Base-by-base conservation (phyloP, 1,140 invertebrate genomes). In the Nasonia longicornis region DNA sequence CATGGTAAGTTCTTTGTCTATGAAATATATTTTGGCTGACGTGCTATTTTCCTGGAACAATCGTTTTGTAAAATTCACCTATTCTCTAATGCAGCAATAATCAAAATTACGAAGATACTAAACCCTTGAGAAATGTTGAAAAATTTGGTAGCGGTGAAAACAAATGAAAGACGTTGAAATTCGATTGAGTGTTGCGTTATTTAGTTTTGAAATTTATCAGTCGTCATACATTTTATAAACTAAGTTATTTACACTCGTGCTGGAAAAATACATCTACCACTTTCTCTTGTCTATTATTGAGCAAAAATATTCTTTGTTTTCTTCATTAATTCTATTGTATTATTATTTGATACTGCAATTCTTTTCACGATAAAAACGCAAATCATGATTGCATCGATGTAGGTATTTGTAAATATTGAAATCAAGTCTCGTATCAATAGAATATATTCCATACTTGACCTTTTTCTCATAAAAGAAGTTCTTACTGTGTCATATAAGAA, bases 191-290 rank as follows among this genome's bases (percentile, higher is more conserved):
- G 16, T 52, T 20, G 20, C 10, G 29, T 71, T 80, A 80, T 48
- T 73, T 52, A 75, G 45, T 64, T 82, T 52, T 82, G 75, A 38
- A 73, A 74, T 58, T 42, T 69, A 79, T 82, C 81, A 79, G 77
- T 82, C 76, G 29, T 45, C 22, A 16, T 74, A 75, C 35, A 58
- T 75, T 38, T 76, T 81, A 63, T 64, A 71, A 71, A 71, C 45
- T 31, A 35, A 77, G 67, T 38, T 77, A 77, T 81, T 71, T 81
- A 81, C 80, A 81, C 69, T 71, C 69, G 31, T 77, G 73, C 48
- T 81, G 29, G 26, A 77, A 81, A 77, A 81, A 81, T 81, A 81
- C 38, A 76, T 48, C 14, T 81, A 81, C 38, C 29, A 77, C 35
- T 58, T 81, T 69, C 66, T 69, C 22, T 31, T 70, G 20, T 22